Evolutionary conservation across 2,113 vertebrate genomes (phyloP).

Genomic region (Argyrosomus japonicus): DNA sequence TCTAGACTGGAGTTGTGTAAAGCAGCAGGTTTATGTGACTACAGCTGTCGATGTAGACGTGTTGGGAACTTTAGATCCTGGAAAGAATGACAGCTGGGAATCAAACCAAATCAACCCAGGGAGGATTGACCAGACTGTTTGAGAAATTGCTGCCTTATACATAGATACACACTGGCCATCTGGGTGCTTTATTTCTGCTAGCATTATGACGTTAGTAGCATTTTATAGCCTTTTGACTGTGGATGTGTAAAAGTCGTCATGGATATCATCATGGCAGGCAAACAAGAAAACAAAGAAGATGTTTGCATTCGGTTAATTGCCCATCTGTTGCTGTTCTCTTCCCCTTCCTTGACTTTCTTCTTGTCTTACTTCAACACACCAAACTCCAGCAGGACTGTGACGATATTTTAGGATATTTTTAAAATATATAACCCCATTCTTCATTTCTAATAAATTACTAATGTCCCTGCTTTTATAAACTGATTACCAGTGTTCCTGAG

Average conservation of each 20-base stretch:
- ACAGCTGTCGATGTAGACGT: neutral
- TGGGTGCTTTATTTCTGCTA: conserved; percentile 51
- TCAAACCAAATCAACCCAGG: conserved; percentile 44
- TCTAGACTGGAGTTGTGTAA: neutral
- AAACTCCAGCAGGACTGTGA: neutral
- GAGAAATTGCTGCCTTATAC: conserved; percentile 48
- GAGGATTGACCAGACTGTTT: conserved; percentile 58
- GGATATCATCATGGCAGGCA: conserved; percentile 26
- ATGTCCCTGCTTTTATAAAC: neutral
- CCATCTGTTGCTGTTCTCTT: conserved; percentile 40
- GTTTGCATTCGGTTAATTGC: conserved; percentile 39
- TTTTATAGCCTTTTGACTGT: conserved; percentile 51
- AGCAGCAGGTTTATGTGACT: conserved; percentile 12
- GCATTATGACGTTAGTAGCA: neutral
- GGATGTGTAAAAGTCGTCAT: conserved; percentile 34
- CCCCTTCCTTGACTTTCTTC: neutral
- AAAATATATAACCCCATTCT: neutral
- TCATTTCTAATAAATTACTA: neutral
- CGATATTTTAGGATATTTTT: neutral
- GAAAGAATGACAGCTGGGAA: conserved; percentile 51
- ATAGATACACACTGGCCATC: conserved; percentile 63
- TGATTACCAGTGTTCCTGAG: conserved; percentile 18
- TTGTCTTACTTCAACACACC: neutral
- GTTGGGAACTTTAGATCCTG: conserved; percentile 1
- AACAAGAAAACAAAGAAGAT: conserved; percentile 40